Evolutionary conservation across 2,888 invertebrate genomes (phyloP), one percentile per base, ranked within the genome.

Genomic region (Phyto melanocephala): DNA sequence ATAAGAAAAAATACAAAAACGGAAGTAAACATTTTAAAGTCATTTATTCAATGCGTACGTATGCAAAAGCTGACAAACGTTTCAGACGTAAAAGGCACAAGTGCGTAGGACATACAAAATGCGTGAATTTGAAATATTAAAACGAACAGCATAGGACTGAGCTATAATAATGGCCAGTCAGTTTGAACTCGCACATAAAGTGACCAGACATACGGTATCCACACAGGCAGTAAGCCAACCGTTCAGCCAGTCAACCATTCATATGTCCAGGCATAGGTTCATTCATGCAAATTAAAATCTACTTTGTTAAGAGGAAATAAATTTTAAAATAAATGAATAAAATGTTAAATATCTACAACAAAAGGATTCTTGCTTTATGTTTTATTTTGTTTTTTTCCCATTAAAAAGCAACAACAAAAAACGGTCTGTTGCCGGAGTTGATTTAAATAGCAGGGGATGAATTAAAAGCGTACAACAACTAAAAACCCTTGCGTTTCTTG

Each of bases 241-340:
- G 65, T 63, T n/a, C 42, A 47, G 1, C n/a, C 62, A 68, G 20
- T 24, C 79, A 76, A 65, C n/a, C 79, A 75, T 62, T n/a, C 47
- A 56, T 60, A 28, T 76, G 76, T 50, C 50, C 71, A 58, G 50
- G 58, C 52, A 72, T 75, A 81, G 68, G 76, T 78, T 83, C 84
- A 85, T 79, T 84, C 85, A 85, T 84, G 84, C 84, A 85, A 83
- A 86, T 85, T 85, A 85, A 85, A 82, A 81, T 80, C 76, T 68
- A 79, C 79, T 71, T 76, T 82, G 75, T 80, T 80, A 75, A 72
- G 81, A 80, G 75, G 77, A 84, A 85, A 85, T 85, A 85, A 85
- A 86, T 86, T 86, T 82, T 85, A 81, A 85, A 86, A 84, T 86
- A 85, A 85, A 86, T 85, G 82, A 84, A 83, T 81, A 77, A 81